These are phyloP conservation scores for Eristalinus aeneus DNA, from an alignment of 2,888 invertebrate genomes.

Conservation along the genomic window DNA sequence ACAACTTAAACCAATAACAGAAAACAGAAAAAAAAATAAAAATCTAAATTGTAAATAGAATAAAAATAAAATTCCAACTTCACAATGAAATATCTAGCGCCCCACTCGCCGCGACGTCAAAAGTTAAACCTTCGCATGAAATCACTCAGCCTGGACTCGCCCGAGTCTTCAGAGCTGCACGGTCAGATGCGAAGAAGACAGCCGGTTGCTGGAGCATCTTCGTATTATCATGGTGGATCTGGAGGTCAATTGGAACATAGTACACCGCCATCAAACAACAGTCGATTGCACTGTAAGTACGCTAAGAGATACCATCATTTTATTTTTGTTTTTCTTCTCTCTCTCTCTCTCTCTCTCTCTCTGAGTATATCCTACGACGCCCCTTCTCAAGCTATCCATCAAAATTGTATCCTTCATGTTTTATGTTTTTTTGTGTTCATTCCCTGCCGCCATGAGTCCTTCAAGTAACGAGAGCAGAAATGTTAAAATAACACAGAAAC, in stretches of 20 bases:
- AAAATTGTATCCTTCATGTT: constrained; percentile 11
- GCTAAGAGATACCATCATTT: constrained; percentile 33
- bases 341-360: constrained; percentile 3
- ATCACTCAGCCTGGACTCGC: constrained; percentile 97
- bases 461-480: constrained; percentile 60
- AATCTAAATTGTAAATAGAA: constrained; percentile 38
- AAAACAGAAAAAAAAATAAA: constrained; percentile 64
- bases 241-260: constrained; percentile 81
- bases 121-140: constrained; percentile 98
- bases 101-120: constrained; percentile 97
- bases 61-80: constrained; percentile 62
- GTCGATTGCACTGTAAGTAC: constrained; percentile 85
- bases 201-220: constrained; percentile 72
- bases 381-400: background rate
- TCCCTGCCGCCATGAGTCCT: constrained; percentile 35
- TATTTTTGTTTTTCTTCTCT: constrained; percentile 15
- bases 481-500: constrained; percentile 36
- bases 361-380: constrained; percentile 32
- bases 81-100: constrained; percentile 84
- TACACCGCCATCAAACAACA: constrained; percentile 82
- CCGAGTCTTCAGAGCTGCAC: constrained; percentile 93
- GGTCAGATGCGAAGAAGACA: constrained; percentile 87
- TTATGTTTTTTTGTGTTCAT: constrained; percentile 14
- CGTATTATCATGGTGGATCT: constrained; percentile 79
- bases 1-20: background rate